phyloP scores from a whole-genome alignment of 2,888 invertebrate genomes.

The Oxystoma pomonae region DNA sequence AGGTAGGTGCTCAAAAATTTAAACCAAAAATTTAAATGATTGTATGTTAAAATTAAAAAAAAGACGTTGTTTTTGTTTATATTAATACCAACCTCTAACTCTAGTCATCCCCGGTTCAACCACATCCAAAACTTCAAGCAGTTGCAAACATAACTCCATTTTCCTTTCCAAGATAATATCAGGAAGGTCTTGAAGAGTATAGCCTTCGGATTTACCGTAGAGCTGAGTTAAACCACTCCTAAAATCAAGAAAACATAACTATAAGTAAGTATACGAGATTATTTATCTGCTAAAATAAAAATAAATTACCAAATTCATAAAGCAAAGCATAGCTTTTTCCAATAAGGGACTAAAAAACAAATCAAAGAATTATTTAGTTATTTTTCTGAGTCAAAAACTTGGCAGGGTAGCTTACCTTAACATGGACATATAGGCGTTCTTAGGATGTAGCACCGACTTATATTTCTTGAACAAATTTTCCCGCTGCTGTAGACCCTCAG shows the following conservation, averaged over 20 bases:
- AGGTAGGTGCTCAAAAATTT: too few relatives aligned
- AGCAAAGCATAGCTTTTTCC: too few relatives aligned
- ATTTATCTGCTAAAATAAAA: too few relatives aligned
- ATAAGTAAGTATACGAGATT: too few relatives aligned
- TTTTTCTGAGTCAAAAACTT: too few relatives aligned
- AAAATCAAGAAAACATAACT: too few relatives aligned
- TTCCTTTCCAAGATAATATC: slow-evolving; percentile 71
- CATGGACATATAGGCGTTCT: slow-evolving; percentile 65
- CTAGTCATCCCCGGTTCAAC: slow-evolving; percentile 75
- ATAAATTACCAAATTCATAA: too few relatives aligned
- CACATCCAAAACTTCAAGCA: slow-evolving; percentile 65
- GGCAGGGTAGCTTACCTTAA: slow-evolving; percentile 45
- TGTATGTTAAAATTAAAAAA: neutral
- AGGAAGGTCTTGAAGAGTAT: slow-evolving; percentile 66
- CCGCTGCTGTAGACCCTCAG: slow-evolving; percentile 57
- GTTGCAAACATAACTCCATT: slow-evolving; percentile 64
- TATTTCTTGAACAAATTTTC: slow-evolving; percentile 53
- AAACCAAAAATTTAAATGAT: too few relatives aligned
- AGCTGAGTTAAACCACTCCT: slow-evolving; percentile 70
- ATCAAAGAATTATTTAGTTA: too few relatives aligned
- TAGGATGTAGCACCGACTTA: slow-evolving; percentile 64
- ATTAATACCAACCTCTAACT: slow-evolving; percentile 65
- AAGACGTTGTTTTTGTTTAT: neutral
- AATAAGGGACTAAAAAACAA: too few relatives aligned
- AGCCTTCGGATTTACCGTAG: slow-evolving; percentile 73